Evolutionary conservation across 2,113 vertebrate genomes (phyloP).

Genomic region (Tricholaema leucomelas): DNA sequence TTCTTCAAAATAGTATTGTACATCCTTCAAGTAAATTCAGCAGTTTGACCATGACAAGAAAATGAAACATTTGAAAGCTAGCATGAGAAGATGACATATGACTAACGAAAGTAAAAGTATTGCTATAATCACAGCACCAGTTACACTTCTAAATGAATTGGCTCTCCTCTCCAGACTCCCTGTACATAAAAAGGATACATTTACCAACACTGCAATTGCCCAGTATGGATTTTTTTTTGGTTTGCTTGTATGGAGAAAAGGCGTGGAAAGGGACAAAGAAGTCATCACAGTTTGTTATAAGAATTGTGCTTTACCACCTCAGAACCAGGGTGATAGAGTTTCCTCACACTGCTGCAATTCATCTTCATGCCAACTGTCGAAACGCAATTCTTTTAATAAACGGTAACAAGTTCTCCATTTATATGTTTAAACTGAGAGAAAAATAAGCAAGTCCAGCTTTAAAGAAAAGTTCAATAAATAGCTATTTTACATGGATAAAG

Average conservation of each 20-base stretch:
- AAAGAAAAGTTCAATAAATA: constrained; percentile 84
- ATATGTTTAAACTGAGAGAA: constrained; percentile 70
- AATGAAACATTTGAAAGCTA: constrained; percentile 66
- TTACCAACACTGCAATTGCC: constrained; percentile 71
- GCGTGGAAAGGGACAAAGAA: constrained; percentile 70
- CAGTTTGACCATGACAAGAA: constrained; percentile 73
- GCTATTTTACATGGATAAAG: constrained; percentile 88
- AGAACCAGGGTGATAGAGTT: constrained; percentile 58
- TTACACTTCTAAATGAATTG: constrained; percentile 73
- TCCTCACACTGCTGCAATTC: constrained; percentile 51
- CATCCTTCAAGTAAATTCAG: constrained; percentile 82
- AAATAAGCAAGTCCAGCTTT: constrained; percentile 74
- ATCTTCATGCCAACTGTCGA: constrained; percentile 43
- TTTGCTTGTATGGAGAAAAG: constrained; percentile 71
- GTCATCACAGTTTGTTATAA: constrained; percentile 81
- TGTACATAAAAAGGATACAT: constrained; percentile 64
- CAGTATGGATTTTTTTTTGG: constrained; percentile 78
- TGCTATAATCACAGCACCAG: constrained; percentile 83
- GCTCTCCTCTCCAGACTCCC: constrained; percentile 64
- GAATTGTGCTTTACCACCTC: constrained; percentile 77
- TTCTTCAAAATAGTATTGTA: constrained; percentile 73
- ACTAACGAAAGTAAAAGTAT: constrained; percentile 75
- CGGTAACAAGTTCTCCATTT: constrained; percentile 79
- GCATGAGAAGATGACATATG: constrained; percentile 54
- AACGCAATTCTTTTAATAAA: constrained; percentile 83